Evolutionary conservation across 1,140 invertebrate species (phyloP).

Genomic region (Drosophila kanapiae): DNA sequence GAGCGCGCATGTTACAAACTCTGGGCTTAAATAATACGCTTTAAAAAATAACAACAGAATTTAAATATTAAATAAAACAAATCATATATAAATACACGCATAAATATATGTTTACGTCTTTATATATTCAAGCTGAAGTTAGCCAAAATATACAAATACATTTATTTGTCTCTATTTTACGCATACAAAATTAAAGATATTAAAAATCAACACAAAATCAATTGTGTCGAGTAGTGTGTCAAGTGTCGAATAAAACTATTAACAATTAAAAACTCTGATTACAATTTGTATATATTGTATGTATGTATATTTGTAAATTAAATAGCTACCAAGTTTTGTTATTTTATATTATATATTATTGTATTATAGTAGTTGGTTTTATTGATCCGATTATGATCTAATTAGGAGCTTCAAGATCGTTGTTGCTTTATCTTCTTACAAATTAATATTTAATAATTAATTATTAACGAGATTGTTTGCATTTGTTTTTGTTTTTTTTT

Average conservation of each 20-base stretch:
- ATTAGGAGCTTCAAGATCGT: slow-evolving; percentile 83
- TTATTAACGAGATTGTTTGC: slow-evolving; percentile 71
- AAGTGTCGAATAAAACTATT: slow-evolving; percentile 55
- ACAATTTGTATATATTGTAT: slow-evolving; percentile 32
- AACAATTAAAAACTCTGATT: slow-evolving; percentile 64
- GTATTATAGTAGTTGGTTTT: slow-evolving; percentile 49
- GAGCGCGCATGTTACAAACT: slow-evolving; percentile 81
- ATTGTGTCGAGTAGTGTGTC: slow-evolving; percentile 8
- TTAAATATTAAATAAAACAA: slow-evolving; percentile 84
- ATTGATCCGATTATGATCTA: slow-evolving; percentile 72
- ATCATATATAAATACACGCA: slow-evolving; percentile 60
- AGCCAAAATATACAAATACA: slow-evolving; percentile 48
- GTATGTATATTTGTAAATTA: slow-evolving; percentile 46
- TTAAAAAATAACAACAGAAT: slow-evolving; percentile 82
- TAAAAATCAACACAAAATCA: slow-evolving; percentile 54
- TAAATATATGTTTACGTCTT: slow-evolving; percentile 42
- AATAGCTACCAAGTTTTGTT: slow-evolving; percentile 73
- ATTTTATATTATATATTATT: slow-evolving; percentile 47
- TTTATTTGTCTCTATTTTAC: slow-evolving; percentile 54
- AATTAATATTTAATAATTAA: slow-evolving; percentile 68
- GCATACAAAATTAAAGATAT: slow-evolving; percentile 57
- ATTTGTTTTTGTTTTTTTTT: slow-evolving; percentile 11
- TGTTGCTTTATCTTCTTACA: slow-evolving; percentile 78
- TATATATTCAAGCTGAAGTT: slow-evolving; percentile 48
- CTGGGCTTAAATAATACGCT: slow-evolving; percentile 76